Evolutionary conservation across 2,888 invertebrate species (phyloP).

Genomic region (Dorcus hopei): DNA sequence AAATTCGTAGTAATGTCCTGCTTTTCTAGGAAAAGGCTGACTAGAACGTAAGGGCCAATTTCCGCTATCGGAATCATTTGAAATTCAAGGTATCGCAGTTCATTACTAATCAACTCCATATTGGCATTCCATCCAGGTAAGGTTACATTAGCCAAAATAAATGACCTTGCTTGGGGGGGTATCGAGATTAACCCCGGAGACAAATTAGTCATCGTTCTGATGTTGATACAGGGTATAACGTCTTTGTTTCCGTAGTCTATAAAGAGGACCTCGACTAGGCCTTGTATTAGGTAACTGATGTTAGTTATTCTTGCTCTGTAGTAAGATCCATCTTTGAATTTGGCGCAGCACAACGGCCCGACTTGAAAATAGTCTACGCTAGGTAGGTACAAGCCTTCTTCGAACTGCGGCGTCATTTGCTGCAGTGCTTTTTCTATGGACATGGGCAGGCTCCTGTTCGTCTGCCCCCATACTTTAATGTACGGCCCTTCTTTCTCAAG

Average conservation of each 20-base stretch:
- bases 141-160: constrained; percentile 58
- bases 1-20: constrained; percentile 52
- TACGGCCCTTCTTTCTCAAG: constrained; percentile 68
- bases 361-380: constrained; percentile 41
- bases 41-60: constrained; percentile 47
- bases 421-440: constrained; percentile 56
- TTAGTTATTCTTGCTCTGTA: constrained; percentile 62
- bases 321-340: constrained; percentile 64
- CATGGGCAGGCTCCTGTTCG: constrained; percentile 56
- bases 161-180: constrained; percentile 59
- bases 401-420: constrained; percentile 52
- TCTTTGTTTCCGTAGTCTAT: constrained; percentile 68
- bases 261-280: constrained; percentile 63
- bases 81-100: constrained; percentile 47
- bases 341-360: constrained; percentile 62
- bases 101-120: constrained; percentile 46
- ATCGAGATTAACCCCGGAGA: constrained; percentile 48
- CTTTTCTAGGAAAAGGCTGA: constrained; percentile 52
- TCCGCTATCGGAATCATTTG: constrained; percentile 48
- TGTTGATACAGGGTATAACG: constrained; percentile 56
- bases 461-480: constrained; percentile 71
- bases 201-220: constrained; percentile 57
- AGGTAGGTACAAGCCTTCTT: constrained; percentile 46
- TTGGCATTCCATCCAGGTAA: constrained; percentile 56
- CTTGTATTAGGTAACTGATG: constrained; percentile 50